Conservation (phyloP, 2,113 vertebrate species). For the Pantherophis guttatus region DNA sequence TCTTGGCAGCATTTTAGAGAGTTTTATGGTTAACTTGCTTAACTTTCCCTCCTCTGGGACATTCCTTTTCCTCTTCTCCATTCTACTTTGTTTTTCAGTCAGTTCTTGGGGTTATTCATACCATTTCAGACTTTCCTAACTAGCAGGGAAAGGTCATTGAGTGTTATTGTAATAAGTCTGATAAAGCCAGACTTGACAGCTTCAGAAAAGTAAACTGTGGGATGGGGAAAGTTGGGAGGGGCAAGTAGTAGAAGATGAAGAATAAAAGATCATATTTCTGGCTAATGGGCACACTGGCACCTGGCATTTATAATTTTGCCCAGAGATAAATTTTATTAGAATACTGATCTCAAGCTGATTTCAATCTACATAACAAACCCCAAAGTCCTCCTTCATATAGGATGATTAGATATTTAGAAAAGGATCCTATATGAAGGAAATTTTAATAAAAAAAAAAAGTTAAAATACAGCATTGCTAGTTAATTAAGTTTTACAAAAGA, state of each 20-base stretch:
- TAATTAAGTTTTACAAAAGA: background rate
- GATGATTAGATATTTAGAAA: background rate
- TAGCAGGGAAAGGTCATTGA: slow-evolving; percentile 6
- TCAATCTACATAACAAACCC: background rate
- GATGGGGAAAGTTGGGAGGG: background rate
- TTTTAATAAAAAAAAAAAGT: background rate
- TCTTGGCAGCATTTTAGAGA: background rate
- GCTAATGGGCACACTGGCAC: background rate
- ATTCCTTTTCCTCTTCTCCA: background rate
- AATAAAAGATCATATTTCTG: background rate
- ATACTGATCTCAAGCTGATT: background rate
- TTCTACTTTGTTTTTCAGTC: background rate
- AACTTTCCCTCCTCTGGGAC: background rate
- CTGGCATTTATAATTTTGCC: background rate
- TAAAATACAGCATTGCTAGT: background rate
- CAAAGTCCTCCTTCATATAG: background rate
- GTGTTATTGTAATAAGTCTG: background rate
- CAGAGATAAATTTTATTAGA: background rate
- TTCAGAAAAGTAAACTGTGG: background rate
- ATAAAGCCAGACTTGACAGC: slow-evolving; percentile 17
- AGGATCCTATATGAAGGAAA: background rate
- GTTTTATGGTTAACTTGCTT: background rate
- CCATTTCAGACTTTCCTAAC: background rate
- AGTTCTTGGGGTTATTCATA: background rate
- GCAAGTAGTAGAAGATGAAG: background rate